Base-by-base conservation (phyloP, 2,888 invertebrate species). In the Clistopyga incitator region DNA sequence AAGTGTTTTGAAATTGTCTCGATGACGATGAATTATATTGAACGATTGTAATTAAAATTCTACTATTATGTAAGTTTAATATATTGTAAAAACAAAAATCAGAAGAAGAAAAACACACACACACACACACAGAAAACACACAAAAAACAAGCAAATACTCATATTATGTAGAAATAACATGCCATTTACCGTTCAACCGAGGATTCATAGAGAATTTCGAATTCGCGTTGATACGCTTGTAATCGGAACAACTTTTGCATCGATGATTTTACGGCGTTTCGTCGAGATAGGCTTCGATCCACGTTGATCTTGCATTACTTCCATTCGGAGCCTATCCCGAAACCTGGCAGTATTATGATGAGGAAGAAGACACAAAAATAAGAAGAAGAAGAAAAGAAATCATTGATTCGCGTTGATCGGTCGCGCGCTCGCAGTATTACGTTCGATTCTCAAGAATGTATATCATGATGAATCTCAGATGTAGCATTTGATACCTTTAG, bases 1-100 rank as follows among this genome's bases (percentile, higher is more conserved):
- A 89, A 88, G 88, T 89, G 87, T 90, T 89, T 90, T 88, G 85
- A 88, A 88, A 86, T 87, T 88, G 86, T 87, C 84, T 89, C 83
- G 82, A 85, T 76, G 79, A 72, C 78, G 74, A 82, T 78, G 78
- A 87, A 80, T 85, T 79, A 77, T 86, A 82, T 82, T 79, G 77
- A 86, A 82, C 78, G 82, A 81, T 86, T 84, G 82, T 85, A 85
- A 87, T 86, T 84, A 86, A 86, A 84, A 64, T 85, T 84, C 80
- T 85, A 83, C 81, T 78, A 84, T 67, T 77, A 54, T 71, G 71
- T 56, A 81, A 84, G 77, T 77, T 81, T 81, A 84, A 84, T 84
- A 81, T 84, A 84, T 81, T 84, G 84, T 84, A 84, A 78, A 82
- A 59, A 82, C 61, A 64, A 64, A 64, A 42, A 52, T 18, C 59